A percentile compares a stretch with the other conserved stretches of the same genome.
phyloP scores from a whole-genome alignment of 2,113 vertebrate species.

The Rhynchomys soricoides region DNA sequence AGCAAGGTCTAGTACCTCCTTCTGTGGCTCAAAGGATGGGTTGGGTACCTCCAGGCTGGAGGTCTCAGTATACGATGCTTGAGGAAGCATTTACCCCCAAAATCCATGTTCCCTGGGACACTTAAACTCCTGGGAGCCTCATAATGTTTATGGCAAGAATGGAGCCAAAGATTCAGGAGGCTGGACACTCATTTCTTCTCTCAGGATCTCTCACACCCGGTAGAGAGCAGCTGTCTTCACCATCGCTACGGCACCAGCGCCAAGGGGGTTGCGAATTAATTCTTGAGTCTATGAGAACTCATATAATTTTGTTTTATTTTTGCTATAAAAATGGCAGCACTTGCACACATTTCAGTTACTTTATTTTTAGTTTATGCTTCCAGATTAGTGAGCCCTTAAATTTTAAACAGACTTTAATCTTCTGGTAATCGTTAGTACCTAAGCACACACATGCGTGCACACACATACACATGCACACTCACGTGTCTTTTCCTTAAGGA shows the following conservation, averaged over 20 bases:
- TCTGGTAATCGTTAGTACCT: neutral
- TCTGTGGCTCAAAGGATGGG: neutral
- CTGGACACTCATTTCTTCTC: neutral
- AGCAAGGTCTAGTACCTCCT: neutral
- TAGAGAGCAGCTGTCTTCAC: slow-evolving; percentile 27
- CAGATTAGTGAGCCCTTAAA: slow-evolving; percentile 45
- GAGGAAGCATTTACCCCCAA: neutral
- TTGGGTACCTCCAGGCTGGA: neutral
- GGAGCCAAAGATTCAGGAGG: neutral
- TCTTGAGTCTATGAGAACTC: neutral
- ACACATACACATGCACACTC: neutral
- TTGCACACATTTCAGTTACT: slow-evolving; percentile 32
- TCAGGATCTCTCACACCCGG: neutral
- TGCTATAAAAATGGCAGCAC: neutral
- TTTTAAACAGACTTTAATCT: slow-evolving; percentile 63
- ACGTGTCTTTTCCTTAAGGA: neutral
- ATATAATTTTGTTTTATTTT: slow-evolving; percentile 42
- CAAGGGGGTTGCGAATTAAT: neutral
- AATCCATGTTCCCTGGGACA: neutral
- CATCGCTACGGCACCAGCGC: neutral
- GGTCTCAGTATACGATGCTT: neutral
- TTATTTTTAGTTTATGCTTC: slow-evolving; percentile 56
- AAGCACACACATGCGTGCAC: neutral
- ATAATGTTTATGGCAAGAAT: neutral
- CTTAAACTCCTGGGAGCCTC: neutral